phyloP scores from a whole-genome alignment of 2,888 invertebrate genomes.

The Rhaphigaster nebulosa region DNA sequence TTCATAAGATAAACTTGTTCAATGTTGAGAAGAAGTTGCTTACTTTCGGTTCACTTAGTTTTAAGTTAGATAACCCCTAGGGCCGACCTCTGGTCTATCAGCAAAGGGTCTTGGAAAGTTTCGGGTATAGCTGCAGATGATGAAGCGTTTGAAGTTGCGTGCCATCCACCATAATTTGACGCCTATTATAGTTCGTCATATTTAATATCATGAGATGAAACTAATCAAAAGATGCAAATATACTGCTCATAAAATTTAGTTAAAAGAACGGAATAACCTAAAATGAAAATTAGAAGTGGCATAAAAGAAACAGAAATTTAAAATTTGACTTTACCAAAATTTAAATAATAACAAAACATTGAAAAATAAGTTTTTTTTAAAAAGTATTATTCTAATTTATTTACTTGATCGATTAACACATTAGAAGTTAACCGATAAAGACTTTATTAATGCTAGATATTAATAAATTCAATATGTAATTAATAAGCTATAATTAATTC shows the following conservation, averaged over 20 bases:
- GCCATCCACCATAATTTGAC: background rate
- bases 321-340: too few species aligned
- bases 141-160: background rate
- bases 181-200: background rate
- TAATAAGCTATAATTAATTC: too few species aligned
- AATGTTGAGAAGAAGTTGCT: background rate
- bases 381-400: too few species aligned
- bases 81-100: background rate
- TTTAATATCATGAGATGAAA: background rate
- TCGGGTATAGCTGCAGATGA: background rate
- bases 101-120: background rate
- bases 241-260: background rate
- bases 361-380: too few species aligned
- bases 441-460: too few species aligned
- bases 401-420: too few species aligned
- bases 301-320: too few species aligned
- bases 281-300: background rate
- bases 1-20: background rate
- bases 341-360: too few species aligned
- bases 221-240: background rate
- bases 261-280: background rate
- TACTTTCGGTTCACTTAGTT: slow-evolving; percentile 17
- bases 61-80: slow-evolving; percentile 26
- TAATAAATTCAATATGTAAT: too few species aligned
- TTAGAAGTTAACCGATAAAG: too few species aligned